These are phyloP conservation scores for Drosophila anomalata DNA, from an alignment of 2,888 invertebrate genomes.

Conservation along the genomic window DNA sequence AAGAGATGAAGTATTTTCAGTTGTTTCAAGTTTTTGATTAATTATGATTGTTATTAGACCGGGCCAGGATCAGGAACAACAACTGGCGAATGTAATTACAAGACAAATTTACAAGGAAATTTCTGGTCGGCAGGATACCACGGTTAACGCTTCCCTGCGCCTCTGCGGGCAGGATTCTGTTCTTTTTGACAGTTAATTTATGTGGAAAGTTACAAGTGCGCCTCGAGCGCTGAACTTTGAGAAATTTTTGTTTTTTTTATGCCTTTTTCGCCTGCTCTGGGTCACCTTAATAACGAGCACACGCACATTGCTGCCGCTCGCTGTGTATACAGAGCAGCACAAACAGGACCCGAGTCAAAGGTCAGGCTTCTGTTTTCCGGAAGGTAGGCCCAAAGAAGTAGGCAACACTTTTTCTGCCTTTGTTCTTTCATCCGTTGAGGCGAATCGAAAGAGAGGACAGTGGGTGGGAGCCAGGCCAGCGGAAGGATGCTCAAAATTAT, in stretches of 20 bases:
- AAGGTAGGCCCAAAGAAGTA: conserved; percentile 31
- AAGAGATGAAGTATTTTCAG: not conserved
- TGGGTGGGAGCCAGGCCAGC: too few relatives aligned
- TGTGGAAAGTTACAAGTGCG: conserved; percentile 76
- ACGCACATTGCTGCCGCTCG: conserved; percentile 12
- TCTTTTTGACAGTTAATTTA: conserved; percentile 77
- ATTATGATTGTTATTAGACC: conserved; percentile 71
- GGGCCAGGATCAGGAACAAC: conserved; percentile 33
- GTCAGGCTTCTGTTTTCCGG: conserved; percentile 40
- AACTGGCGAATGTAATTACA: conserved; percentile 64
- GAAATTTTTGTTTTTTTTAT: conserved; percentile 1
- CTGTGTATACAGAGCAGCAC: conserved; percentile 13
- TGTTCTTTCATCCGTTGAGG: conserved; percentile 39
- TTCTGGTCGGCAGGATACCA: conserved; percentile 39
- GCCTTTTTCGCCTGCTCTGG: conserved; percentile 36
- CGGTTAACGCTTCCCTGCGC: not conserved
- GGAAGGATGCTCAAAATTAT: conserved; percentile 44
- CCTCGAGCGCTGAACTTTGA: conserved; percentile 53
- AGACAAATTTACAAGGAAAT: conserved; percentile 67
- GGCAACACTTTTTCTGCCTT: conserved; percentile 29
- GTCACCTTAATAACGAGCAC: conserved; percentile 53
- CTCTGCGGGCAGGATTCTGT: conserved; percentile 16
- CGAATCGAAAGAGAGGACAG: conserved; percentile 12
- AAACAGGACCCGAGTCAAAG: conserved; percentile 36
- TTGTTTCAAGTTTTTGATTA: conserved; percentile 59